phyloP scores from a whole-genome alignment of 1,140 invertebrate genomes.

The Drosophila trapezifrons region DNA sequence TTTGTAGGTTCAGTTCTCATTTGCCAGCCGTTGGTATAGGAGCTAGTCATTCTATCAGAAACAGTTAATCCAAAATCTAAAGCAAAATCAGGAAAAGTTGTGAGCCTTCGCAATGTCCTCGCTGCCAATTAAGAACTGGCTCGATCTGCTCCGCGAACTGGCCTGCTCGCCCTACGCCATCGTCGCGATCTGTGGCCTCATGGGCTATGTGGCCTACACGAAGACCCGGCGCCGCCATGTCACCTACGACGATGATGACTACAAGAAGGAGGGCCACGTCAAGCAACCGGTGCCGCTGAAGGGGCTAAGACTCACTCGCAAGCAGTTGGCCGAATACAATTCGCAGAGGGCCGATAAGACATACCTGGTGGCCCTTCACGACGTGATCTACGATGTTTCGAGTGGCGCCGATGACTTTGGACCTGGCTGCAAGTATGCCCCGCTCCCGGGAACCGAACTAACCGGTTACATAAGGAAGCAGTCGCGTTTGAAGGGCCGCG shows the following conservation, averaged over 20 bases:
- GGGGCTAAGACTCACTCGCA: conserved; percentile 1
- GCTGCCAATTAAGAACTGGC: conserved; percentile 20
- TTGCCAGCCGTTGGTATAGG: not conserved
- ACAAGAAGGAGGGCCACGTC: conserved; percentile 12
- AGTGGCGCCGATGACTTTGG: conserved; percentile 48
- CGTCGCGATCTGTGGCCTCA: conserved; percentile 15
- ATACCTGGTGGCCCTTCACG: conserved; percentile 40
- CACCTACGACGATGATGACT: conserved; percentile 64
- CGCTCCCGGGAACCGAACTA: conserved; percentile 43
- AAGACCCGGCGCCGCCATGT: conserved; percentile 2
- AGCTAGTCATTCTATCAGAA: not conserved
- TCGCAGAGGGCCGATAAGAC: conserved; percentile 1
- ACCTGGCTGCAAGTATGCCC: conserved; percentile 5
- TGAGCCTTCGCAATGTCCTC: conserved; percentile 21
- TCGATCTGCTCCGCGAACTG: conserved; percentile 26
- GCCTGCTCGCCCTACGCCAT: conserved; percentile 38
- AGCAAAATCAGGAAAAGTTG: not conserved
- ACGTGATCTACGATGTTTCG: conserved; percentile 56
- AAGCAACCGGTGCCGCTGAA: conserved; percentile 11
- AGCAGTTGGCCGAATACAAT: conserved; percentile 26
- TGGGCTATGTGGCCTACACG: conserved; percentile 29
- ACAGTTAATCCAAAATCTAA: not conserved
- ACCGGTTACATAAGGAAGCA: not conserved
- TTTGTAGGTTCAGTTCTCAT: not conserved
- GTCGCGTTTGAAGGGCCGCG: not conserved